Evolutionary conservation across 1,140 invertebrate species (phyloP).

Genomic region (Goniozus legneri): DNA sequence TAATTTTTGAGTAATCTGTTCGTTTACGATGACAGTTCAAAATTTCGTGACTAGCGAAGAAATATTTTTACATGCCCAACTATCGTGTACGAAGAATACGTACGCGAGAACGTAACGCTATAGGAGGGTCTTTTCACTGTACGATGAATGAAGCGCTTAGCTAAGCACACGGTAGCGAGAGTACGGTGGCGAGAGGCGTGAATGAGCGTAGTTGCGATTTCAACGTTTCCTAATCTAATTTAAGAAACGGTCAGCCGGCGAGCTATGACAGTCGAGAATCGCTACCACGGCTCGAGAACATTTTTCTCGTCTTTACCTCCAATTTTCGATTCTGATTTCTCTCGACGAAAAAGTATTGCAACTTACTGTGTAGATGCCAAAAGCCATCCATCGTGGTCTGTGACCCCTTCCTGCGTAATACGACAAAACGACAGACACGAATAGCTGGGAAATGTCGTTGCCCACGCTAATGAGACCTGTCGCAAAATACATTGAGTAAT

Average conservation of each 20-base stretch:
- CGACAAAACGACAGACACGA: conserved; percentile 60
- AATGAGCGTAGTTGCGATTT: conserved; percentile 45
- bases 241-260: conserved; percentile 39
- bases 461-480: conserved; percentile 69
- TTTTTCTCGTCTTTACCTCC: background rate
- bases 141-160: conserved; percentile 34
- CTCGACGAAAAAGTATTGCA: background rate
- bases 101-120: conserved; percentile 15
- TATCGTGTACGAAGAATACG: conserved; percentile 12
- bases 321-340: no score
- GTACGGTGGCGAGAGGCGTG: conserved; percentile 37
- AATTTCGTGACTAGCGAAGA: background rate
- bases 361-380: conserved; percentile 64
- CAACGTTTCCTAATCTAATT: conserved; percentile 47
- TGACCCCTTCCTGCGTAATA: conserved; percentile 69
- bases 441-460: conserved; percentile 63
- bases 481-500: conserved; percentile 5
- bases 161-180: conserved; percentile 33
- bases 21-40: no score
- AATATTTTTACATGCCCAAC: conserved; percentile 6
- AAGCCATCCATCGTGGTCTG: conserved; percentile 68
- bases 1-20: no score
- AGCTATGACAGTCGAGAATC: conserved; percentile 14
- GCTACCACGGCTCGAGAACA: background rate
- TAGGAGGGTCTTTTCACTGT: conserved; percentile 33